Percentiles rank a stretch among this genome's conserved stretches.
Evolutionary conservation across 1,140 invertebrate genomes (phyloP).

Genomic region (Brachionus paranguensis): DNA sequence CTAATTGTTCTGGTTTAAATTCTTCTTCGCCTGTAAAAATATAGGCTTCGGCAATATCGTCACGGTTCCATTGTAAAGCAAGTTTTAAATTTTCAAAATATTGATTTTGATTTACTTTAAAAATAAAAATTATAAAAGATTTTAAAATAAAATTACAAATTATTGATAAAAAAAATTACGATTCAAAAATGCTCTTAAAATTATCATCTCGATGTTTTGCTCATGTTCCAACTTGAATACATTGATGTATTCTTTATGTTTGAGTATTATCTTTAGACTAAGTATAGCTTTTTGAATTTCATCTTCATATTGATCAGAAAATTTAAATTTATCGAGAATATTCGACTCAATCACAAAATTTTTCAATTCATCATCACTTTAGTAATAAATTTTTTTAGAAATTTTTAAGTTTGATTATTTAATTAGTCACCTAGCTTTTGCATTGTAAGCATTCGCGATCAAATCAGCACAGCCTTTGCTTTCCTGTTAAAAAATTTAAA

Average conservation of each 20-base stretch:
- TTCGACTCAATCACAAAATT: neutral
- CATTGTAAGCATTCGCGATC: conserved; percentile 48
- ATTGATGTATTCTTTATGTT: neutral
- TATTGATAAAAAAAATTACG: neutral
- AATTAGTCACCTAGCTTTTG: neutral
- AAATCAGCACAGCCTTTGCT: conserved; percentile 55
- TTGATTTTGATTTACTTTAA: conserved; percentile 6
- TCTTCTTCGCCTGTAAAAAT: conserved; percentile 43
- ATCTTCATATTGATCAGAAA: neutral
- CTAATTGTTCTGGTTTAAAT: conserved; percentile 42
- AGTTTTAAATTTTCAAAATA: conserved; percentile 41
- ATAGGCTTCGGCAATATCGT: conserved; percentile 42
- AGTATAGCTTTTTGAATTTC: neutral
- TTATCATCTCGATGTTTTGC: conserved; percentile 27
- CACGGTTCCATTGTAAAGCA: conserved; percentile 43
- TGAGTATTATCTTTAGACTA: neutral
- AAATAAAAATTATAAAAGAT: neutral
- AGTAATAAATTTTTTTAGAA: neutral
- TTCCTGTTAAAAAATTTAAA: conserved; percentile 43
- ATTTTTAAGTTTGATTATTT: neutral
- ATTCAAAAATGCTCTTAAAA: conserved; percentile 30
- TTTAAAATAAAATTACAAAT: neutral
- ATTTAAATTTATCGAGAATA: neutral
- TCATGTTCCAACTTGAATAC: neutral
- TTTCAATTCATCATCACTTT: neutral